These are phyloP conservation scores for Phasianus colchicus DNA, from an alignment of 2,113 vertebrate genomes.

Conservation along the genomic window DNA sequence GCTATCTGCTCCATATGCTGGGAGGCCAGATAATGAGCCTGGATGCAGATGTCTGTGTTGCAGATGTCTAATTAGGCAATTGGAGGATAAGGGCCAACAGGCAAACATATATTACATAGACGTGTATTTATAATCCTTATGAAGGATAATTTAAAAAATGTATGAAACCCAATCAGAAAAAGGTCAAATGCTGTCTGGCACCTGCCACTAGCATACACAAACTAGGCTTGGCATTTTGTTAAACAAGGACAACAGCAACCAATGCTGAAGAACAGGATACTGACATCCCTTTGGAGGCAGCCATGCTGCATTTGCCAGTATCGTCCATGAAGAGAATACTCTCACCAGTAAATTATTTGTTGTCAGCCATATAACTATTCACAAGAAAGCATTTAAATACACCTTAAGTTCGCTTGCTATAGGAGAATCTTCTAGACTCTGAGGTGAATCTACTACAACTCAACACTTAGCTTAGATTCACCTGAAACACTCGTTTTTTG, in stretches of 20 bases:
- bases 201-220: not conserved
- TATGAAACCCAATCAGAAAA: not conserved
- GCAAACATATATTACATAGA: not conserved
- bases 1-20: fast-evolving
- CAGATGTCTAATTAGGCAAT: not conserved
- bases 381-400: not conserved
- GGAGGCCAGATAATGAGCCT: not conserved
- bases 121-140: not conserved
- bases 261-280: not conserved
- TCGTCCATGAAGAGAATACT: not conserved
- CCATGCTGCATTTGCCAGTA: not conserved
- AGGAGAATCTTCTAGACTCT: not conserved
- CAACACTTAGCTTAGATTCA: not conserved
- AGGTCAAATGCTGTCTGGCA: not conserved
- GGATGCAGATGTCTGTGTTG: not conserved
- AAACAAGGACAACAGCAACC: not conserved
- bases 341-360: not conserved
- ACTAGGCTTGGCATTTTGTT: not conserved
- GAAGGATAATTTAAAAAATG: not conserved
- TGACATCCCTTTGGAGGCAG: not conserved
- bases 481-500: not conserved
- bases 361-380: not conserved
- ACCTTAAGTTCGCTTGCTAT: not conserved
- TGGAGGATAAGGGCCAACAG: not conserved
- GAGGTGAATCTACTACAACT: not conserved